These are phyloP conservation scores for Drosophila paulistorum DNA, from an alignment of 1,140 invertebrate genomes.

Conservation along the genomic window DNA sequence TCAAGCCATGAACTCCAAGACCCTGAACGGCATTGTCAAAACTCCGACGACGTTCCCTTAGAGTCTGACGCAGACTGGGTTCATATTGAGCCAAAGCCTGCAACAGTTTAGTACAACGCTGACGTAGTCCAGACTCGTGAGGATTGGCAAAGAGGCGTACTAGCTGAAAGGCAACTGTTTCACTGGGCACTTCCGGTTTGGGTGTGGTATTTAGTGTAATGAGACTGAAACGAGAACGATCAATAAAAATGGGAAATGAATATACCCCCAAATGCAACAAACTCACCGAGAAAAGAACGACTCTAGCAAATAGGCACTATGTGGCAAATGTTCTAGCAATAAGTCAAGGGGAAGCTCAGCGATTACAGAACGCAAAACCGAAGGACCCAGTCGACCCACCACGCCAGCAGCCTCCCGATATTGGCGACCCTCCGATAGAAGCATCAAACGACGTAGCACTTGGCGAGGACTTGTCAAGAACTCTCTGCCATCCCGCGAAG, in stretches of 20 bases:
- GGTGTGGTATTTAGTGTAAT: conserved; percentile 85
- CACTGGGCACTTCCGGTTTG: conserved; percentile 87
- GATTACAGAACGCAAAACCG: conserved; percentile 88
- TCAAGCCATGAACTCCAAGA: conserved; percentile 94
- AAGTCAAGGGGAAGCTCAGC: conserved; percentile 93
- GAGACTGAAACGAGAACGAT: conserved; percentile 80
- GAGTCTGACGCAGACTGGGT: conserved; percentile 84
- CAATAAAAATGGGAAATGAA: not conserved
- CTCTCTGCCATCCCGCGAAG: conserved; percentile 83
- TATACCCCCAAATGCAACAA: not conserved
- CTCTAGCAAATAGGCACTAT: conserved; percentile 92
- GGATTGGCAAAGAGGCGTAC: conserved; percentile 90
- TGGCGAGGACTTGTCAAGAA: conserved; percentile 89
- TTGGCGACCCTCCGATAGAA: conserved; percentile 90
- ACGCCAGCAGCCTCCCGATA: conserved; percentile 91
- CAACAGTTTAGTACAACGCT: conserved; percentile 84
- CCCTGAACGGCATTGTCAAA: conserved; percentile 93
- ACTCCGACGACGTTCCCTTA: conserved; percentile 87
- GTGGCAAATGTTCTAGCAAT: conserved; percentile 93
- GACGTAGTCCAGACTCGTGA: conserved; percentile 85
- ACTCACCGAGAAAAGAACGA: conserved; percentile 90
- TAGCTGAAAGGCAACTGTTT: conserved; percentile 91
- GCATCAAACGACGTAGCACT: conserved; percentile 88
- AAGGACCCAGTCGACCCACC: conserved; percentile 88
- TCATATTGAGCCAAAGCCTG: conserved; percentile 85